Base-by-base conservation (phyloP, 2,113 vertebrate genomes). In the Mesitornis unicolor region DNA sequence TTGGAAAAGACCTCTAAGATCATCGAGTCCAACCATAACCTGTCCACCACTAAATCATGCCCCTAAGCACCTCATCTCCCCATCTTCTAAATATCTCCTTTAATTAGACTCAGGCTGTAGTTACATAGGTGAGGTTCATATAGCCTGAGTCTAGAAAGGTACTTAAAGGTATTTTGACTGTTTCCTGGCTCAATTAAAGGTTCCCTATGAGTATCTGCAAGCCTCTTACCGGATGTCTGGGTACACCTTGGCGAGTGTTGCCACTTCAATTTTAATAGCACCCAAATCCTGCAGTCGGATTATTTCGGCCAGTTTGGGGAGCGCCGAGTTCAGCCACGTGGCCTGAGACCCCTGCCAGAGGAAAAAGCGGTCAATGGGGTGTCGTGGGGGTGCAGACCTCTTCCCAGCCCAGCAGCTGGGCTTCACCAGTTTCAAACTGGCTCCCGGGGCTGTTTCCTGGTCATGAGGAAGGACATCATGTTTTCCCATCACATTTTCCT, bases 141-240 rank as follows among this genome's bases (percentile, higher is more conserved):
- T n/a, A n/a, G n/a, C n/a, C n/a, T n/a, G n/a, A n/a, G n/a, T n/a
- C n/a, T n/a, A n/a, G n/a, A n/a, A n/a, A n/a, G n/a, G n/a, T n/a
- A n/a, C n/a, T n/a, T n/a, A n/a, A n/a, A n/a, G n/a, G n/a, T n/a
- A n/a, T n/a, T 70, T 26, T 90, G 36, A 22, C 45, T 50, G 22
- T 31, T 88, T 65, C 40, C 47, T 63, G 29, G 33, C 50, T 78
- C 60, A 67, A 16, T 26, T 74, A 59, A 67, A 67, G 59, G 59
- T 56, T 81, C 42, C 29, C 17, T 11, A 17, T 0, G 2, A 63
- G 7, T 45, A 61, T 25, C 25, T 79, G 29, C 43, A 78, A 78
- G 10, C 13, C 17, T 74, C 91, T 98, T 97, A 99, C 99, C 98
- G 98, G 96, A 99, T 98, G 95, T 99, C 99, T 2, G 99, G 98